A percentile compares a stretch with the other conserved stretches of the same genome.
Conservation (phyloP, 2,797 vertebrate species). For the Catostomus latipinnis region DNA sequence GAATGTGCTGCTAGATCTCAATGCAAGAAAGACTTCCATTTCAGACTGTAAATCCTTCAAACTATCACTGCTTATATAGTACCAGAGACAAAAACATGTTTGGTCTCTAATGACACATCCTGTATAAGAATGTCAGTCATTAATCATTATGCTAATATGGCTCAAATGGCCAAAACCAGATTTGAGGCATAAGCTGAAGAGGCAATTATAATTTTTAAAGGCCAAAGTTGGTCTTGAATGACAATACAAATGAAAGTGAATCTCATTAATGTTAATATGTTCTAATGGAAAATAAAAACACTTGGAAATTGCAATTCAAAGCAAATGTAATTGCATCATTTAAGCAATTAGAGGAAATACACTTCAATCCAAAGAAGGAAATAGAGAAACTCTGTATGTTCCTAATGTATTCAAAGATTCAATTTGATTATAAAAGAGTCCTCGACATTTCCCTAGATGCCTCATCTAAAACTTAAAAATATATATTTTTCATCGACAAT, state of each 20-base stretch:
- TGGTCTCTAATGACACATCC: constrained; percentile 49
- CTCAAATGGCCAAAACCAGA: constrained; percentile 47
- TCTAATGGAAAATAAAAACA: constrained; percentile 59
- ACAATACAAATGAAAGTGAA: constrained; percentile 51
- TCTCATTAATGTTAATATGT: constrained; percentile 56
- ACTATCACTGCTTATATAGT: not conserved
- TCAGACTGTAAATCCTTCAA: not conserved
- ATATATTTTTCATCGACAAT: not conserved
- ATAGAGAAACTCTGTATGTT: constrained; percentile 13
- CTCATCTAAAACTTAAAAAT: not conserved
- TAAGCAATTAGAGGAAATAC: constrained; percentile 48
- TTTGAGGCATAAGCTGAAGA: constrained; percentile 46
- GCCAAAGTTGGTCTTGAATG: constrained; percentile 53
- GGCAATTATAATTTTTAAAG: constrained; percentile 56
- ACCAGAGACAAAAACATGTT: constrained; percentile 43
- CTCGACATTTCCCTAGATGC: not conserved
- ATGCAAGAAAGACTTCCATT: not conserved
- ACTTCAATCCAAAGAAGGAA: constrained; percentile 2
- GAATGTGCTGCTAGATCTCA: not conserved
- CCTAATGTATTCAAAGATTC: constrained; percentile 24
- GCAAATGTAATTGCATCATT: constrained; percentile 47
- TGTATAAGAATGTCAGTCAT: constrained; percentile 51
- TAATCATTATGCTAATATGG: constrained; percentile 54
- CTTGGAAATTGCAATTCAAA: constrained; percentile 54
- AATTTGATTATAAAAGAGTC: not conserved